Conservation (phyloP, 2,113 vertebrate genomes). For the Ginglymostoma cirratum region DNA sequence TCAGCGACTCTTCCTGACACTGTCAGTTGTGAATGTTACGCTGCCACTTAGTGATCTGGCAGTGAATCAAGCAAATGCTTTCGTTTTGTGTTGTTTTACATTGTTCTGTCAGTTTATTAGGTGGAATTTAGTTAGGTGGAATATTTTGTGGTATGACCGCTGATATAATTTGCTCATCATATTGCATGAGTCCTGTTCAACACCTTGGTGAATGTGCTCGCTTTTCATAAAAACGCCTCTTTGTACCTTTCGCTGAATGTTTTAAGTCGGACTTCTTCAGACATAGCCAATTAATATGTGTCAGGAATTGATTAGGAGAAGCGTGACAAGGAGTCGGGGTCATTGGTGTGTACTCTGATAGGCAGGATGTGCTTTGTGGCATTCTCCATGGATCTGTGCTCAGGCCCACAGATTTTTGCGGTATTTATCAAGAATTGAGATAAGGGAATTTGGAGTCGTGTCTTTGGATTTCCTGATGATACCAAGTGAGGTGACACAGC, state of each 20-base stretch:
- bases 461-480: not conserved
- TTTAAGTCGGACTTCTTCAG: not conserved
- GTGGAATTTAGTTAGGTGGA: not conserved
- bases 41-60: not conserved
- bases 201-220: not conserved
- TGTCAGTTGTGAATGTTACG: not conserved
- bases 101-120: not conserved
- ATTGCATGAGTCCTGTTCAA: not conserved
- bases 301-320: not conserved
- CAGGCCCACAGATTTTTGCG: not conserved
- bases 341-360: not conserved
- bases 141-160: not conserved
- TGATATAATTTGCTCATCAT: not conserved
- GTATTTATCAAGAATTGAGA: not conserved
- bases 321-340: not conserved
- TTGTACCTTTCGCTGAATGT: not conserved
- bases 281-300: not conserved
- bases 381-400: not conserved
- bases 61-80: not conserved
- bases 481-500: not conserved
- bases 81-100: constrained; percentile 17
- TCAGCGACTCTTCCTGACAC: not conserved
- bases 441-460: not conserved
- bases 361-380: not conserved
- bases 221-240: not conserved